Evolutionary conservation across 2,797 vertebrate genomes (phyloP), one percentile per base, ranked within the genome.

Genomic region (Smutsia temminckii): DNA sequence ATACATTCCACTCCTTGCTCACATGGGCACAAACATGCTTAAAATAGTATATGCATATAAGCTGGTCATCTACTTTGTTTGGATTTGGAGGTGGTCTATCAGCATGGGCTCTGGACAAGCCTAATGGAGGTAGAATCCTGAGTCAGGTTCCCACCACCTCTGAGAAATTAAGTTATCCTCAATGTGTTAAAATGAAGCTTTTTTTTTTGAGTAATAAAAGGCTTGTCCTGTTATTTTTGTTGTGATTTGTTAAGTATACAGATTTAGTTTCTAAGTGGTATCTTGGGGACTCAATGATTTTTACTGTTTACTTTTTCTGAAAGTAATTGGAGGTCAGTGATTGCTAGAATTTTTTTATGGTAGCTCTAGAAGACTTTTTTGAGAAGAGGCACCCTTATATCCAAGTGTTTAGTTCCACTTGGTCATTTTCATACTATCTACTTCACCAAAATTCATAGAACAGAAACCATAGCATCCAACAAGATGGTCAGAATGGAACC

Each of bases 121-220:
- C 57, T 57, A 84, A 29, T 46, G 17, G 42, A 71, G 74, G 11
- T 14, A 23, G 57, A 18, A 14, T 29, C 14, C 18, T 42, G 75
- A 42, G 2, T 6, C 42, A 18, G 42, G 20, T n/a, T 51, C 49
- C 10, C 4, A 46, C n/a, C 7, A 8, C 34, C 37, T 18, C 4
- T 21, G 66, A 72, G 55, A 63, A 42, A 10, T 32, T 59, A 46
- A 66, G 51, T 27, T 42, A 57, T 17, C n/a, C 25, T 79, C 23
- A 2, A 46, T 46, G 11, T 46, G 46, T 46, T 46, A 46, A 46
- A 97, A 92, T 98, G 90, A 29, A 34, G 20, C 74, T 32, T 69
- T 87, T 96, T 92, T 63, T 87, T 96, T 92, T 68, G 49, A 83
- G 16, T 61, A 97, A 97, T 96, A 97, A 97, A 93, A 69, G n/a